Evolutionary conservation across 1,140 invertebrate species (phyloP), one percentile per base, ranked within the genome.

Genomic region (Ceratina calcarata): DNA sequence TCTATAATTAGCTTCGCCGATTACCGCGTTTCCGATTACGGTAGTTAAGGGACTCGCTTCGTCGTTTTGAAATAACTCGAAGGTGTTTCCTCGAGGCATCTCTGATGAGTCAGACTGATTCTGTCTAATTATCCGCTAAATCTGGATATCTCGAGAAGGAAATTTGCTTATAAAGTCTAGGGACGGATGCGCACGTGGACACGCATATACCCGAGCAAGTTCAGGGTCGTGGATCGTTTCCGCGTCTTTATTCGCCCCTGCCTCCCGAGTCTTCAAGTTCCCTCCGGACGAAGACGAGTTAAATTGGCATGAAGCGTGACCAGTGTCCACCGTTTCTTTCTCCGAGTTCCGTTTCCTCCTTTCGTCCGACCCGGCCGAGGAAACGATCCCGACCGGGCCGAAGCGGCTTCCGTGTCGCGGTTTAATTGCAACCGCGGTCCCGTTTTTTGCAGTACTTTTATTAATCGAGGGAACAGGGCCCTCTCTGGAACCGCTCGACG

Each of bases 301-400:
- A 91, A 92, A 92, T 92, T 90, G 90, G 91, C 91, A 92, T 90
- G 90, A 92, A 92, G 91, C 91, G 87, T 90, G 89, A 92, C 91
- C 87, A 68, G 84, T 92, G 91, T 92, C 91, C 90, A 88, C 87
- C 67, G 74, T 13, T 49, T 85, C 12, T 27, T 18, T 45, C 65
- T 49, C 15, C 32, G 10, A 45, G 7, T 67, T 7, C 67, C 51
- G 20, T 24, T 37, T 24, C 24, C 57, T 18, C 61, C 49, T 65
- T 53, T 61, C 13, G 32, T 18, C 13, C 75, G 57, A 1, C 24
- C 24, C 64, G 67, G 58, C 64, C 66, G 49, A 49, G 27, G 27
- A 32, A 32, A 32, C 27, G 27, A 32, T 32, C 27, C 27, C 27
- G 27, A 4, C 53, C 16, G 74, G 58, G 61, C 37, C 16, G 67